Conservation (phyloP, 1,140 invertebrate genomes). For the Drosophila rhopaloa region DNA sequence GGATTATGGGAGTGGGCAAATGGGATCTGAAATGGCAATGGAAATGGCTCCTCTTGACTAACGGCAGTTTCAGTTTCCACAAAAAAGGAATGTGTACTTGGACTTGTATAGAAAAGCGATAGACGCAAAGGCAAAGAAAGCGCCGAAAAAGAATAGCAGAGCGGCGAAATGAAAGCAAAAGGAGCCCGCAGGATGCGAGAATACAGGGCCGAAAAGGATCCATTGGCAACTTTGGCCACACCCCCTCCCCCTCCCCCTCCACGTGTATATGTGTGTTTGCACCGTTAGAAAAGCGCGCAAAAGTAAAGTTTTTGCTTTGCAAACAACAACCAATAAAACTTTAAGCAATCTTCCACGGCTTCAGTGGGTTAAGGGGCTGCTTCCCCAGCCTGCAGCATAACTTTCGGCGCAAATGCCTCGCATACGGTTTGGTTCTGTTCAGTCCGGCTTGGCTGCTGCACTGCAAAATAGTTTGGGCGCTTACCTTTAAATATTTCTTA, state of each 20-base stretch:
- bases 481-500: too few species aligned
- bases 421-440: conserved; percentile 52
- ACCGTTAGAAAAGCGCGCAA: conserved; percentile 70
- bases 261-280: conserved; percentile 40
- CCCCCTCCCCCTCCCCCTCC: not conserved
- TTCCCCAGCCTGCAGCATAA: conserved; percentile 17
- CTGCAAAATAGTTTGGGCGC: not conserved
- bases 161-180: conserved; percentile 58
- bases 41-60: conserved; percentile 55
- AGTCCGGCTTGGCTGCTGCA: not conserved
- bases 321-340: conserved; percentile 83
- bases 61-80: conserved; percentile 70
- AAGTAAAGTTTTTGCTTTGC: conserved; percentile 82
- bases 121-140: conserved; percentile 12
- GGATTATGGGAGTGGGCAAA: conserved; percentile 8
- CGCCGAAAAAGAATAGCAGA: conserved; percentile 6
- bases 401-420: conserved; percentile 54
- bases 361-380: conserved; percentile 47
- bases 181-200: conserved; percentile 31
- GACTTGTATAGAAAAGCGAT: conserved; percentile 8
- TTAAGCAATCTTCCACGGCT: conserved; percentile 80
- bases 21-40: conserved; percentile 19
- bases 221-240: conserved; percentile 64
- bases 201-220: conserved; percentile 24
- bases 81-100: conserved; percentile 22